These are phyloP conservation scores for Muscicapa adusta DNA, from an alignment of 2,113 vertebrate genomes.

Conservation along the genomic window DNA sequence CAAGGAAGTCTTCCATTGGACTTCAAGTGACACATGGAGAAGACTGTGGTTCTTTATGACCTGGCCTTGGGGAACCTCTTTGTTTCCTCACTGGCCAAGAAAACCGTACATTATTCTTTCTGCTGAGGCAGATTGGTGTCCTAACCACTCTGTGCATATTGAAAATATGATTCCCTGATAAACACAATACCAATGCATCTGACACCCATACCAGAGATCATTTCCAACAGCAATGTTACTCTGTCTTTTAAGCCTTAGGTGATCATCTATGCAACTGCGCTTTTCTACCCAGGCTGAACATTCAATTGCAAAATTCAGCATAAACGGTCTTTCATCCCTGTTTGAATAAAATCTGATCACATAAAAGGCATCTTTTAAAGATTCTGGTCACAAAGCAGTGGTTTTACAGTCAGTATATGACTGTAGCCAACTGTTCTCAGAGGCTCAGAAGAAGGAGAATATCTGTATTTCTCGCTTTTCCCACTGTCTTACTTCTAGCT, in stretches of 20 bases:
- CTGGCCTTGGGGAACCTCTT: not conserved
- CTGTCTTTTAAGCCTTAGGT: not conserved
- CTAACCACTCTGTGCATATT: not conserved
- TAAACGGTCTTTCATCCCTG: constrained; percentile 22
- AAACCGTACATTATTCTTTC: not conserved
- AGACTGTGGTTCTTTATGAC: not conserved
- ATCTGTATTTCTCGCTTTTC: not conserved
- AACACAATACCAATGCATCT: not conserved
- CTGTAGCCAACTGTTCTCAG: constrained; percentile 25
- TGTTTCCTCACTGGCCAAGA: not conserved
- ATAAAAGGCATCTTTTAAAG: constrained; percentile 43
- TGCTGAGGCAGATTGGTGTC: not conserved
- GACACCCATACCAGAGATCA: not conserved
- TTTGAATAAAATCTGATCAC: constrained; percentile 28
- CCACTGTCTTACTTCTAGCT: not conserved
- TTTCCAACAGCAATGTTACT: not conserved
- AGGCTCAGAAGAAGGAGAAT: not conserved
- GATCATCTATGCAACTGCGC: not conserved
- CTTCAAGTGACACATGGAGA: not conserved
- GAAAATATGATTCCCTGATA: not conserved
- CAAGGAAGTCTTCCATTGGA: not conserved
- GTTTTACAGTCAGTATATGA: constrained; percentile 36
- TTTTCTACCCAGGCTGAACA: not conserved
- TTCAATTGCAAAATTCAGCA: constrained; percentile 30
- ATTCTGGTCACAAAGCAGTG: constrained; percentile 45